A percentile compares a stretch with the other conserved stretches of the same genome.
Conservation (phyloP, 1,140 invertebrate genomes). For the Drosophila kepulauana region DNA sequence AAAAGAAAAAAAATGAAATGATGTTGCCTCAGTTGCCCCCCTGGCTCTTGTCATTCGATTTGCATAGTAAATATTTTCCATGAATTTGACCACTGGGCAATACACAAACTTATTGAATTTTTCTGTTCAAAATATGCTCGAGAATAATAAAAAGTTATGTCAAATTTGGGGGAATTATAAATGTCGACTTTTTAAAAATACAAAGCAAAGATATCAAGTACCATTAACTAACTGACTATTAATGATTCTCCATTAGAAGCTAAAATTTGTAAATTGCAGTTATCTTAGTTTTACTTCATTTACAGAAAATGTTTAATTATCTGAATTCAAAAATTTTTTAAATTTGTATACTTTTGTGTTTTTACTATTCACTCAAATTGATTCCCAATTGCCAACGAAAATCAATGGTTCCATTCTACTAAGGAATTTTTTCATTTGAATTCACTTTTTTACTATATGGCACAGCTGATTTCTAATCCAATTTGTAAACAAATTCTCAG, state of each 20-base stretch:
- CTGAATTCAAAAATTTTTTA: too few relatives aligned
- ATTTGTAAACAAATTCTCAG: constrained; percentile 36
- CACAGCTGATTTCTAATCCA: constrained; percentile 8
- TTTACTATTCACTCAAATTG: neutral
- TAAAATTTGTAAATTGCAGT: too few relatives aligned
- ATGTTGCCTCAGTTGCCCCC: constrained; percentile 46
- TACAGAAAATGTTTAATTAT: too few relatives aligned
- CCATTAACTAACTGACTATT: too few relatives aligned
- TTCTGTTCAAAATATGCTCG: constrained; percentile 10
- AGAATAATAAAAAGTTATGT: constrained; percentile 14
- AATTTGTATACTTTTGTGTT: neutral
- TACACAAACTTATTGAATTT: constrained; percentile 64
- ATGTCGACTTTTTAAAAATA: neutral
- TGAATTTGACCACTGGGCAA: constrained; percentile 50
- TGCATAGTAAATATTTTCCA: constrained; percentile 68
- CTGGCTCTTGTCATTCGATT: constrained; percentile 70
- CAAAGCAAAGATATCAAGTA: neutral
- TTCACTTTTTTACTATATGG: neutral
- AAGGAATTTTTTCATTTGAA: neutral
- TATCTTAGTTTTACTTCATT: too few relatives aligned
- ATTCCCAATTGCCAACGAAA: neutral
- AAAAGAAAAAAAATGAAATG: neutral
- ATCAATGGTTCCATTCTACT: too few relatives aligned
- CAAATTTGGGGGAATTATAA: neutral
- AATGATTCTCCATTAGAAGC: too few relatives aligned